A percentile compares a stretch with the other conserved stretches of the same genome.
Evolutionary conservation across 2,797 vertebrate genomes (phyloP).

Genomic region (Labroides dimidiatus): DNA sequence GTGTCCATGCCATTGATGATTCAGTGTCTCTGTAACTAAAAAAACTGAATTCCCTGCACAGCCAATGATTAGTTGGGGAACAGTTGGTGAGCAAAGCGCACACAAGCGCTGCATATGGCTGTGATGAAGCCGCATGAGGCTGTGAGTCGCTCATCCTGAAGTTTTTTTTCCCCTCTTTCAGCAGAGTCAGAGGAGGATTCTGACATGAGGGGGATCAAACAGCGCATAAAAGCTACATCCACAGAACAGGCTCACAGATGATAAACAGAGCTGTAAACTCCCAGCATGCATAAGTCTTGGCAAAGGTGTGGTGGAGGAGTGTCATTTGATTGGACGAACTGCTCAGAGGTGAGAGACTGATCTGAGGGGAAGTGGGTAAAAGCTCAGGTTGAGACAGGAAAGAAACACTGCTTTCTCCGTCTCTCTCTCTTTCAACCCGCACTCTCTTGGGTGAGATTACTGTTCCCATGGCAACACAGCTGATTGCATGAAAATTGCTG

Average conservation of each 20-base stretch:
- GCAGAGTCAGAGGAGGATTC: conserved; percentile 54
- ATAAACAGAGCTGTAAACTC: conserved; percentile 66
- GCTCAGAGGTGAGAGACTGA: conserved; percentile 68
- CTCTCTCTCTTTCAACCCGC: conserved; percentile 55
- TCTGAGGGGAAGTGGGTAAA: conserved; percentile 75
- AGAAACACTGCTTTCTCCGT: conserved; percentile 41
- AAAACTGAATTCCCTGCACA: conserved; percentile 59
- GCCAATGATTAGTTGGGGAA: conserved; percentile 63
- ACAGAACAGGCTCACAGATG: conserved; percentile 59
- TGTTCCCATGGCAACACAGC: conserved; percentile 87
- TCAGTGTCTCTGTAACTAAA: conserved; percentile 66
- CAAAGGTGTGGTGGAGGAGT: conserved; percentile 46
- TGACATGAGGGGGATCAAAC: conserved; percentile 70
- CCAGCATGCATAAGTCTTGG: conserved; percentile 48
- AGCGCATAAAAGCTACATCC: conserved; percentile 68
- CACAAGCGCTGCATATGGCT: conserved; percentile 61
- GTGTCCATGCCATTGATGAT: conserved; percentile 63
- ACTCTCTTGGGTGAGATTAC: conserved; percentile 82
- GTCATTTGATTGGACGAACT: conserved; percentile 52
- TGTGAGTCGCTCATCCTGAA: conserved; percentile 57
- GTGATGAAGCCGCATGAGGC: conserved; percentile 59
- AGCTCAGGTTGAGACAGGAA: conserved; percentile 62
- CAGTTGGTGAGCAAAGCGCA: conserved; percentile 66
- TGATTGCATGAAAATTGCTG: conserved; percentile 86
- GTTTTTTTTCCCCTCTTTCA: conserved; percentile 35